phyloP scores from a whole-genome alignment of 2,113 vertebrate genomes.

The Saccopteryx leptura region DNA sequence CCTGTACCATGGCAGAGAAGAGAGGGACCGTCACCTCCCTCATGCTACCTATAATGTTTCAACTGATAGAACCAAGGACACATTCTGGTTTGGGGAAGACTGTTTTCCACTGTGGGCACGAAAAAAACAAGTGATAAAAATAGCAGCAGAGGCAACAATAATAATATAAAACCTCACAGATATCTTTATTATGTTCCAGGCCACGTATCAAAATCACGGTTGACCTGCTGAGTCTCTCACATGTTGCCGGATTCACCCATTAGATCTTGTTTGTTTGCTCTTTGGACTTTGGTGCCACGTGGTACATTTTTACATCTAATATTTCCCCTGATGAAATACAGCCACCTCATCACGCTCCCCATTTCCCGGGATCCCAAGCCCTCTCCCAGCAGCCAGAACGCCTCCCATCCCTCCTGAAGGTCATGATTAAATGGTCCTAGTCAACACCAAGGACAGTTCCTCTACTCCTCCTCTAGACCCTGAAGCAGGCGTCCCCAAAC shows the following conservation, averaged over 20 bases:
- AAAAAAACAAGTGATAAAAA: not conserved
- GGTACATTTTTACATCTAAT: rapidly evolving
- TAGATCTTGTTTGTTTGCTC: not conserved
- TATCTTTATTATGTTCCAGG: too few species aligned
- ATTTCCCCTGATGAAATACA: not conserved
- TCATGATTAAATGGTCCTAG: rapidly evolving
- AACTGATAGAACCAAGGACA: not conserved
- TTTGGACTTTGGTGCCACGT: not conserved
- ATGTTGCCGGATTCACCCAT: not conserved
- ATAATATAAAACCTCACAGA: not conserved
- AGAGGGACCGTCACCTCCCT: not conserved
- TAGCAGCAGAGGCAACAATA: not conserved
- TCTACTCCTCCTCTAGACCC: rapidly evolving
- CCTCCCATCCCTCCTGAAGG: not conserved
- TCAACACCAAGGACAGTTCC: constrained; percentile 7
- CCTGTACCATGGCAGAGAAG: not conserved
- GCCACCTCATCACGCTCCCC: not conserved
- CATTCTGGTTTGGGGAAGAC: not conserved
- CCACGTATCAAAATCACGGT: not conserved
- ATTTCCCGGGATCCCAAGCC: not conserved
- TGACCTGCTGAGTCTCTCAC: not conserved
- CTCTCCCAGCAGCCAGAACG: not conserved
- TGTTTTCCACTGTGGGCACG: not conserved
- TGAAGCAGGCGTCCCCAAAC: too few species aligned
- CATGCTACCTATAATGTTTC: not conserved